phyloP scores from a whole-genome alignment of 2,113 vertebrate species.

The Rhinolophus ferrumequinum region DNA sequence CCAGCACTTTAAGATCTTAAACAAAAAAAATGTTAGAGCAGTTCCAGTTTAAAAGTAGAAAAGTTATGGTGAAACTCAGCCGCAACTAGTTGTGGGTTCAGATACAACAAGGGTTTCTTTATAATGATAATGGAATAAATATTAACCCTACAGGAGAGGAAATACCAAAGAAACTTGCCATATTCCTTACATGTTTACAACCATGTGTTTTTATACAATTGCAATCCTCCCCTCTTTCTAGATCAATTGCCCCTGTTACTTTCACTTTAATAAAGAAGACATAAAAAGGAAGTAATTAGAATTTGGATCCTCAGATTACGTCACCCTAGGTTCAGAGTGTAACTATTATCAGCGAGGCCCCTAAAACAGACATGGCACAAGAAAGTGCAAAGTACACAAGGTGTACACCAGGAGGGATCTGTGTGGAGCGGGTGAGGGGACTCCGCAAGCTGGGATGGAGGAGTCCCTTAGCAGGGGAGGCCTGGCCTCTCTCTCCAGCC shows the following conservation, averaged over 20 bases:
- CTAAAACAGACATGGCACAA: not conserved
- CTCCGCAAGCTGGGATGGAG: not conserved
- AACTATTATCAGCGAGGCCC: not conserved
- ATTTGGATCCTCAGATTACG: not conserved
- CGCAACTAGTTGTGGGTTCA: not conserved
- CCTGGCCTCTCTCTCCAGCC: not conserved
- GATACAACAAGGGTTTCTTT: not conserved
- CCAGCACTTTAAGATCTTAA: not conserved
- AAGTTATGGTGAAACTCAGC: not conserved
- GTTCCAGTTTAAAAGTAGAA: slow-evolving; percentile 11
- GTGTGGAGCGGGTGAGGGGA: accelerated
- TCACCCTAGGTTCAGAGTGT: not conserved
- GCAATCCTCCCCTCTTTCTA: not conserved
- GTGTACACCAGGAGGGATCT: not conserved
- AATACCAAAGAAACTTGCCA: not conserved
- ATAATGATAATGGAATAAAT: not conserved
- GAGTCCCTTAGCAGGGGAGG: not conserved
- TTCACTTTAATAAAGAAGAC: not conserved
- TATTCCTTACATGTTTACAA: not conserved
- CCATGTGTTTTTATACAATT: not conserved
- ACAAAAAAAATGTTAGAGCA: not conserved
- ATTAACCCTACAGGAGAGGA: not conserved
- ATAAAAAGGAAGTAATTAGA: not conserved
- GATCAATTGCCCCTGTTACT: not conserved
- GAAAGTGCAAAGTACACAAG: not conserved